Evolutionary conservation across 2,113 vertebrate species (phyloP).

Genomic region (Hippolais icterina): DNA sequence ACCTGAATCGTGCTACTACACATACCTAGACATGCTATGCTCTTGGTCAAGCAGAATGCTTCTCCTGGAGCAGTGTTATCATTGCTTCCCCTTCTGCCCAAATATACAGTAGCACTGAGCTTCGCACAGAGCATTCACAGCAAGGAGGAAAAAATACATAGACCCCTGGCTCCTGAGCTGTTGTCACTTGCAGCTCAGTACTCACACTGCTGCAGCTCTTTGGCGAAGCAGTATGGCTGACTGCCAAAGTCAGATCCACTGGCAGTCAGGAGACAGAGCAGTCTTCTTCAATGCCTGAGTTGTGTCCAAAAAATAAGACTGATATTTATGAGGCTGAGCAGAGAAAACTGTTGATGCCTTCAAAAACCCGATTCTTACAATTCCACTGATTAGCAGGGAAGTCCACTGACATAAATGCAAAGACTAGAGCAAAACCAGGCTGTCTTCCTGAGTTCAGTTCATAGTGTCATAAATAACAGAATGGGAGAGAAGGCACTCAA

Average conservation of each 20-base stretch:
- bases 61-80: background rate
- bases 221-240: background rate
- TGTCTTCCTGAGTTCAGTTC: background rate
- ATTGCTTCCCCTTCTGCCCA: background rate
- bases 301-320: background rate
- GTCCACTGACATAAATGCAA: background rate
- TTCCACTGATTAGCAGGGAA: background rate
- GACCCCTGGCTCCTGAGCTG: background rate
- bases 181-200: background rate
- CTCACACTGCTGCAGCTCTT: background rate
- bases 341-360: background rate
- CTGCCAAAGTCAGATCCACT: background rate
- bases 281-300: background rate
- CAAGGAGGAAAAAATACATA: background rate
- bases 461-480: background rate
- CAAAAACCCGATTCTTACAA: background rate
- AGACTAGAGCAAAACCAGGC: background rate
- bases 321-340: background rate
- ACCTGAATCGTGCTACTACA: background rate
- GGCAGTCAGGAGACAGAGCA: background rate
- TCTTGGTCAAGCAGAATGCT: background rate
- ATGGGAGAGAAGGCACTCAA: background rate
- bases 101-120: accelerated
- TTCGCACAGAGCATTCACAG: background rate
- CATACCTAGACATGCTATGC: background rate